phyloP scores from a whole-genome alignment of 2,888 invertebrate species.

The Petrolisthes manimaculis region DNA sequence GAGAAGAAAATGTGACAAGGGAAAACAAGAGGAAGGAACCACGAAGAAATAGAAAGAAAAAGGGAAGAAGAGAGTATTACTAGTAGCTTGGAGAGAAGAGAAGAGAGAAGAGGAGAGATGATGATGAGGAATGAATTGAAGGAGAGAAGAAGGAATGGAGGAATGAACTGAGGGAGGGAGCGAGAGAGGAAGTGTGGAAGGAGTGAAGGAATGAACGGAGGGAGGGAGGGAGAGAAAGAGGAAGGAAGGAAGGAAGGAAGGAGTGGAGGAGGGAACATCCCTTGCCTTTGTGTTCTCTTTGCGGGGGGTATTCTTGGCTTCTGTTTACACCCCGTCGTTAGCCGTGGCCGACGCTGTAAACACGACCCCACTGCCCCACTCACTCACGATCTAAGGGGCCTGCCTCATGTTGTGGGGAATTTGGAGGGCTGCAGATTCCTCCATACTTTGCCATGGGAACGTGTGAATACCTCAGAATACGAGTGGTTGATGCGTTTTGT shows the following conservation, averaged over 20 bases:
- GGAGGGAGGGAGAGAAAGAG: not conserved
- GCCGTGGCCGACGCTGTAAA: slow-evolving; percentile 37
- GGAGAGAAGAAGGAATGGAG: not conserved
- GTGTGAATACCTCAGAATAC: too few relatives aligned
- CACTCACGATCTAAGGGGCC: not conserved
- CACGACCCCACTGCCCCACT: slow-evolving; percentile 12
- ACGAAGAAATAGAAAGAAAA: not conserved
- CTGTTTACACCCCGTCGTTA: slow-evolving; percentile 37
- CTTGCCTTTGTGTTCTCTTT: slow-evolving; percentile 16
- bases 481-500: too few relatives aligned
- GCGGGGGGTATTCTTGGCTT: slow-evolving; percentile 22
- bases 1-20: not conserved
- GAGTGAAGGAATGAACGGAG: not conserved
- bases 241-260: not conserved
- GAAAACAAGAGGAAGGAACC: not conserved
- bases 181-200: not conserved
- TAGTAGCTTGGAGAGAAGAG: not conserved
- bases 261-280: not conserved
- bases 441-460: too few relatives aligned
- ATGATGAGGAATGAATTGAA: not conserved
- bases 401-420: too few relatives aligned
- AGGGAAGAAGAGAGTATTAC: not conserved
- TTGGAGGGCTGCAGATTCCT: too few relatives aligned
- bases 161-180: not conserved
- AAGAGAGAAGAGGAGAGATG: not conserved